A percentile compares a stretch with the other conserved stretches of the same genome.
These are phyloP conservation scores for Petrocephalus microphthalmus DNA, from an alignment of 2,113 vertebrate species.

Conservation along the genomic window DNA sequence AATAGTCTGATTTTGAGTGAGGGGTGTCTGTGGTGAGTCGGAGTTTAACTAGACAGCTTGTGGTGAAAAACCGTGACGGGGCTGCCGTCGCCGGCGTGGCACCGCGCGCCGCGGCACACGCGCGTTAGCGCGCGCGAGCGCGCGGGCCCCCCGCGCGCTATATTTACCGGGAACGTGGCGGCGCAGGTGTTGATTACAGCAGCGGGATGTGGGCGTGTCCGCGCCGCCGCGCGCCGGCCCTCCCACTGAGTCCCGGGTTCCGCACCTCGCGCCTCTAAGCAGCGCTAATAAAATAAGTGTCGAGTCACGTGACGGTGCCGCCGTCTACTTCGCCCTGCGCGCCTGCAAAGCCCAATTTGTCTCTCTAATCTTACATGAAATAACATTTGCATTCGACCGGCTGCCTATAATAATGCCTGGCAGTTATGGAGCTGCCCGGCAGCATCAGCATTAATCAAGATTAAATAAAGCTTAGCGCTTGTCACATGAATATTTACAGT, in stretches of 20 bases:
- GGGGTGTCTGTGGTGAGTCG: neutral
- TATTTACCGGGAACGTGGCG: neutral
- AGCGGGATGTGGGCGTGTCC: slow-evolving; percentile 3
- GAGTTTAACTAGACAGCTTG: neutral
- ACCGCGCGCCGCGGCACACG: neutral
- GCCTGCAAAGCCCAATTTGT: slow-evolving; percentile 39
- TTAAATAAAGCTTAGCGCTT: slow-evolving; percentile 56
- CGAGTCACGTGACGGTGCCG: neutral
- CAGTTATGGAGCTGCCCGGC: slow-evolving; percentile 41
- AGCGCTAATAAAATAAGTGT: slow-evolving; percentile 28
- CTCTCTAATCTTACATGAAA: slow-evolving; percentile 47
- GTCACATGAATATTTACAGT: slow-evolving; percentile 53
- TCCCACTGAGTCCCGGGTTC: neutral
- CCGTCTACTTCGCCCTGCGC: neutral
- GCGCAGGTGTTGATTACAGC: slow-evolving; percentile 15
- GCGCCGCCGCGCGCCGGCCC: neutral
- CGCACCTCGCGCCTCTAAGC: slow-evolving; percentile 16
- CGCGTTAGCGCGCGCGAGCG: neutral
- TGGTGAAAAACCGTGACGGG: neutral
- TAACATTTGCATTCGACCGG: slow-evolving; percentile 53
- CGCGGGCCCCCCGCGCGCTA: neutral
- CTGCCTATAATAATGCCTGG: slow-evolving; percentile 44
- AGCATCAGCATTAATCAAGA: slow-evolving; percentile 65
- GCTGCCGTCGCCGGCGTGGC: neutral
- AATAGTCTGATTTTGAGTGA: neutral